phyloP scores from a whole-genome alignment of 2,888 invertebrate species.

The Lissocephala sabroskyi region DNA sequence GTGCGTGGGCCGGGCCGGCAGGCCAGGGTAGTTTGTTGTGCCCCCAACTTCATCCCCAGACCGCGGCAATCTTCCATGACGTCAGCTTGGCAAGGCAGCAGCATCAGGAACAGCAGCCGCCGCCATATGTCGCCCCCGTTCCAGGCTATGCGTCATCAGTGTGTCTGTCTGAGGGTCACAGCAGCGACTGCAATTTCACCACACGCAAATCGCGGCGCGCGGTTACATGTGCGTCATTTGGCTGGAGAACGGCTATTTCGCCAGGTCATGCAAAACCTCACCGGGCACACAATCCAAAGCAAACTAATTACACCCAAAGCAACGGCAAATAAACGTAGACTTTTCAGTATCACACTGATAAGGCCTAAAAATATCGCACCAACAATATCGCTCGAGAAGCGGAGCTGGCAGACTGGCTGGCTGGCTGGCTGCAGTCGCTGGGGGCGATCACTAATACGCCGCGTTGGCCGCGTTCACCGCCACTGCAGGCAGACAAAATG shows the following conservation, averaged over 20 bases:
- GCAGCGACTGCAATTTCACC: conserved; percentile 49
- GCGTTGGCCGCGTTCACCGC: not conserved
- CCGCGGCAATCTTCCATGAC: no score
- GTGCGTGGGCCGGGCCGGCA: conserved; percentile 45
- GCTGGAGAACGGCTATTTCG: conserved; percentile 57
- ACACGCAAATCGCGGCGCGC: conserved; percentile 20
- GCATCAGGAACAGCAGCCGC: no score
- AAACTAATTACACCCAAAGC: conserved; percentile 17
- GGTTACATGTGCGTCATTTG: no score
- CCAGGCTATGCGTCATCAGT: conserved; percentile 51
- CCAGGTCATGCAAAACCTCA: conserved; percentile 51
- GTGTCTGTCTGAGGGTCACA: conserved; percentile 30
- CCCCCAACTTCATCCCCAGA: no score
- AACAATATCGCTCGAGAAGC: no score
- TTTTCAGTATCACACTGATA: no score
- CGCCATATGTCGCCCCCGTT: conserved; percentile 61
- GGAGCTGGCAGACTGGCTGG: no score
- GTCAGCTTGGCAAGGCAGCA: conserved; percentile 45
- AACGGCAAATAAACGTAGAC: no score
- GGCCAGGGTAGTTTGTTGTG: conserved; percentile 39
- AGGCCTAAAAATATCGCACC: conserved; percentile 40
- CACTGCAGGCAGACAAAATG: not conserved
- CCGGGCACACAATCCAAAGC: not conserved
- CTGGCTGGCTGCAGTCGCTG: no score
- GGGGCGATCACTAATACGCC: conserved; percentile 11